Evolutionary conservation across 92 coral and sea anemone species (phyloP), one percentile per base, ranked within the genome.

Genomic region (Actinostola sp.): DNA sequence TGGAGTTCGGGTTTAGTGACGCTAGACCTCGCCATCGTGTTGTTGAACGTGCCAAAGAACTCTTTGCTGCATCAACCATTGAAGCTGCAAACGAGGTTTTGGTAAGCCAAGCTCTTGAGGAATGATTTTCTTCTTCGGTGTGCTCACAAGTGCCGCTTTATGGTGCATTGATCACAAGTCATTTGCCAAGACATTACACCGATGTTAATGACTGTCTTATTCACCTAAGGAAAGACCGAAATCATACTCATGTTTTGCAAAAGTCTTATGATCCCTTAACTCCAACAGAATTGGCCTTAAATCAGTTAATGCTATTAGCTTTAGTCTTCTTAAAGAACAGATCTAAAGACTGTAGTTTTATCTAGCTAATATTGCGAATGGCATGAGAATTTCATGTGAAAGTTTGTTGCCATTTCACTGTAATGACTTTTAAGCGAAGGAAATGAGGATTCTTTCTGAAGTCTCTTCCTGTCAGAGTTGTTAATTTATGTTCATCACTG

Each of bases 21-120:
- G 15, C 16, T 8, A 68, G 46, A 8, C 74, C 74, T 51, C 74
- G 38, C 74, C 74, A 68, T 6, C 74, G 61, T 31, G 74, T 9
- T 9, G 49, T 68, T n/a, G 61, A 20, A 26, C 56, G 26, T 3
- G 1, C 58, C 23, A 48, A 6, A 16, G 23, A 27, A 17, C 29
- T 32, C 29, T 29, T 9, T 25, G 28, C 6, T 53, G 25, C 4
- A 49, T 49, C 19, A 6, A 16, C 19, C 6, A 4, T n/a, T n/a
- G n/a, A n/a, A n/a, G n/a, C n/a, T n/a, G n/a, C n/a, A n/a, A n/a
- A n/a, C n/a, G n/a, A n/a, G n/a, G n/a, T n/a, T n/a, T n/a, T n/a
- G n/a, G n/a, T n/a, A n/a, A n/a, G n/a, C n/a, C n/a, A n/a, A n/a
- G n/a, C n/a, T n/a, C n/a, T n/a, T n/a, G n/a, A n/a, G n/a, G n/a